Evolutionary conservation across 2,797 vertebrate species (phyloP).

Genomic region (Pangasius larnaudii): DNA sequence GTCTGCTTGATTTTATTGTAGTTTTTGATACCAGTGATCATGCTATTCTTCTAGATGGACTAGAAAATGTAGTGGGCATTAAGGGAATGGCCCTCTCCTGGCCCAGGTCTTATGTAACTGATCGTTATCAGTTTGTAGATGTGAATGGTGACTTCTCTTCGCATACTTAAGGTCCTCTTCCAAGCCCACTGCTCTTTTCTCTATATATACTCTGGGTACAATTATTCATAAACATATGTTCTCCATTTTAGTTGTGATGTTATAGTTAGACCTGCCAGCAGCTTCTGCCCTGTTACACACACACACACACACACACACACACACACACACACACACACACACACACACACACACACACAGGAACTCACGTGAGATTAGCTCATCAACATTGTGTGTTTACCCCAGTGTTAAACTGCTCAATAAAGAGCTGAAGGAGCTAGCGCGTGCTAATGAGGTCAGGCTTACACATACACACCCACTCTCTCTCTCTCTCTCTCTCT

Average conservation of each 20-base stretch:
- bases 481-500: no score
- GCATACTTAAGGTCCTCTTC: neutral
- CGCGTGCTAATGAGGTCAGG: neutral
- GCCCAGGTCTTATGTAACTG: neutral
- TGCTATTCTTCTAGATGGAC: no score
- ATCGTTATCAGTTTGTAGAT: neutral
- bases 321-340: constrained; percentile 3
- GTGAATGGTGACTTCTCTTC: neutral
- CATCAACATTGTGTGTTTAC: neutral
- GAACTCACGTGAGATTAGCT: constrained; percentile 5
- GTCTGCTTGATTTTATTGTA: neutral
- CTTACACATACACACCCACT: neutral
- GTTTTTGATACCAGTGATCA: neutral
- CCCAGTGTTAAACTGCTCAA: neutral
- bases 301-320: constrained; percentile 9
- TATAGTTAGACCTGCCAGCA: neutral
- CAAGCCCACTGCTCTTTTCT: neutral
- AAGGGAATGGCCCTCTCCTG: neutral
- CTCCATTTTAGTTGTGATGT: neutral
- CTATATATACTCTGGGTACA: neutral
- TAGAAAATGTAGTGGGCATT: neutral
- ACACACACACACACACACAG: constrained; percentile 9
- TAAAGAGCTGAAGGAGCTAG: constrained; percentile 2
- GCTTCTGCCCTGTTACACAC: neutral
- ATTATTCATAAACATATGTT: neutral